Conservation (phyloP, 2,113 vertebrate species). For the Pelobates fuscus region DNA sequence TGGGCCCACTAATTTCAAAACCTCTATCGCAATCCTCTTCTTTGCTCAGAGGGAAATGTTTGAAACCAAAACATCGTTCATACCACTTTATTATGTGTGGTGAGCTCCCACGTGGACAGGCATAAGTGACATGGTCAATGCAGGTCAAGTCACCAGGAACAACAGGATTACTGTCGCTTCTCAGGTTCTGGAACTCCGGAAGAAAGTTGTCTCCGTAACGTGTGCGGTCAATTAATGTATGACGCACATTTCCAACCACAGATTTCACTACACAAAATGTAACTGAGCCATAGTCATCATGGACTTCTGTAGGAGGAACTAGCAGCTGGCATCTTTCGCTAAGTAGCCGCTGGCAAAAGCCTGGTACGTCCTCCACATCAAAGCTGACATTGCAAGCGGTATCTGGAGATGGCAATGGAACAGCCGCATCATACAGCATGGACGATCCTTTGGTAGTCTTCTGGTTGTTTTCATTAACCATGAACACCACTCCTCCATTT, state of each 20-base stretch:
- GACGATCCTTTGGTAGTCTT: background rate
- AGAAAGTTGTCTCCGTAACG: constrained; percentile 76
- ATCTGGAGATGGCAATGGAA: constrained; percentile 53
- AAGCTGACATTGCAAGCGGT: constrained; percentile 92
- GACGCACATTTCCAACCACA: constrained; percentile 80
- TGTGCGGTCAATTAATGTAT: constrained; percentile 83
- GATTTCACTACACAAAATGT: constrained; percentile 84
- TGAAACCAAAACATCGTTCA: no score
- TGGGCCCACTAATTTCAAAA: no score
- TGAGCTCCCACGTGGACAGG: no score
- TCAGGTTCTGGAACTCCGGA: constrained; percentile 77
- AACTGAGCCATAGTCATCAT: constrained; percentile 69
- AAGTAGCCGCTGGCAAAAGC: constrained; percentile 65
- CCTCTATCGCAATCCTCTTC: no score
- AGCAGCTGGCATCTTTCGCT: constrained; percentile 72
- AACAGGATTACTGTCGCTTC: no score
- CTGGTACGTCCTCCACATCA: constrained; percentile 76
- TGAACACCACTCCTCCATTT: constrained; percentile 76
- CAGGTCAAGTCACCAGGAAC: no score
- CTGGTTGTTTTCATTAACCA: constrained; percentile 69
- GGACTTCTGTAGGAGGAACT: constrained; percentile 74
- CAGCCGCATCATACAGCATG: background rate
- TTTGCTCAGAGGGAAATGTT: no score
- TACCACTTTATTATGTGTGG: no score
- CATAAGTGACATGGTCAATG: no score